Evolutionary conservation across 2,888 invertebrate species (phyloP).

Genomic region (Torymus texanus): DNA sequence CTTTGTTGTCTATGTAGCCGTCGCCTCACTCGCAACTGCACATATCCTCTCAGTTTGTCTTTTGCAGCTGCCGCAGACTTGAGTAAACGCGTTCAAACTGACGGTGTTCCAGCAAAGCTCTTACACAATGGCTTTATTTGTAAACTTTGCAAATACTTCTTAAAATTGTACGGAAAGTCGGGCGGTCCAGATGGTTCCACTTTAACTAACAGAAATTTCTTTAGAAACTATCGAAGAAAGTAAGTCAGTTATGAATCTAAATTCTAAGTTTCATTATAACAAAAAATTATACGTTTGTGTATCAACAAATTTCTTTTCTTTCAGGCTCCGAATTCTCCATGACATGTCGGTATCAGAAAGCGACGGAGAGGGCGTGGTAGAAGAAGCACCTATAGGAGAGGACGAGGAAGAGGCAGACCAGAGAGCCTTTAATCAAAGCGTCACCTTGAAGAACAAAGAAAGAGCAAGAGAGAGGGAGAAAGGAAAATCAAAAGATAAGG

Average conservation of each 20-base stretch:
- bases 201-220: slow-evolving; percentile 77
- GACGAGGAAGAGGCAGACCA: too few species aligned
- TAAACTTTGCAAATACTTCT: slow-evolving; percentile 88
- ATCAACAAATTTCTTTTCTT: neutral
- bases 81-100: slow-evolving; percentile 77
- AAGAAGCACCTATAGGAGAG: too few species aligned
- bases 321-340: slow-evolving; percentile 85
- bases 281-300: neutral
- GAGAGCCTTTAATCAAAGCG: too few species aligned
- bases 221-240: slow-evolving; percentile 81
- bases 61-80: slow-evolving; percentile 76
- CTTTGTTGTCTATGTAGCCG: slow-evolving; percentile 87
- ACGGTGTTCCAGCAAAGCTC: slow-evolving; percentile 83
- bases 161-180: slow-evolving; percentile 82
- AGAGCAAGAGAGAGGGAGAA: neutral
- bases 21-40: slow-evolving; percentile 85
- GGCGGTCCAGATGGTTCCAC: slow-evolving; percentile 74
- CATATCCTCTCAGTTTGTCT: slow-evolving; percentile 81
- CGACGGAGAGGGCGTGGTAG: slow-evolving; percentile 73
- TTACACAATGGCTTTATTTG: slow-evolving; percentile 85
- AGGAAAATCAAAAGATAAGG: slow-evolving; percentile 55
- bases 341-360: slow-evolving; percentile 82
- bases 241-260: slow-evolving; percentile 62
- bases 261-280: too few species aligned
- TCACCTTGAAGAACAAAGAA: too few species aligned